phyloP scores from a whole-genome alignment of 30 jellyfish, hydroid and myxozoan genomes.

The Turritopsis dohrnii region DNA sequence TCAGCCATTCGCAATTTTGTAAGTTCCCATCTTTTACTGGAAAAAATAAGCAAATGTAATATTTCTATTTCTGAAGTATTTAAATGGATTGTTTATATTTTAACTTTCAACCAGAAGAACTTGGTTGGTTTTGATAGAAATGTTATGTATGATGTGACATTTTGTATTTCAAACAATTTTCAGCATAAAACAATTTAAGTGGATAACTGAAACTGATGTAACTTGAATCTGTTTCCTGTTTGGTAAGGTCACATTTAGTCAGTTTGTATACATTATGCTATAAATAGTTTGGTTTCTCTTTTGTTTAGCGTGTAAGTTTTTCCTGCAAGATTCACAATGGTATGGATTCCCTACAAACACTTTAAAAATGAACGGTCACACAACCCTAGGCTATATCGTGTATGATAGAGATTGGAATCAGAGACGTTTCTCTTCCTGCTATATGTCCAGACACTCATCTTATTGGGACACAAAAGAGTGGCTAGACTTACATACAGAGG shows the following conservation, averaged over 20 bases:
- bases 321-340: conserved; percentile 2
- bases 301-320: conserved; percentile 1
- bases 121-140: too few species aligned
- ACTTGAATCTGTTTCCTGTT: too few species aligned
- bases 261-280: too few species aligned
- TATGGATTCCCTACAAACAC: not conserved
- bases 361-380: not conserved
- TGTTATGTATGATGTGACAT: too few species aligned
- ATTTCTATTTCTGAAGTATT: not conserved
- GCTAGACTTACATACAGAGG: not conserved
- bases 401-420: conserved; percentile 1
- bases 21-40: not conserved
- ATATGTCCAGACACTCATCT: not conserved
- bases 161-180: too few species aligned
- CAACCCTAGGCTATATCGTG: conserved; percentile 11
- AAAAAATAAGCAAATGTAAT: too few species aligned
- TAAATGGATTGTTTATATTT: not conserved
- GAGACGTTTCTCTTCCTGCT: not conserved
- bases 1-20: not conserved
- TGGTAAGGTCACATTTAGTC: too few species aligned
- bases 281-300: too few species aligned
- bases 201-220: not conserved
- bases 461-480: conserved; percentile 2
- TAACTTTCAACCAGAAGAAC: too few species aligned
- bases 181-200: too few species aligned